Base-by-base conservation (phyloP, 2,888 invertebrate species). In the Metacarcinus magister region DNA sequence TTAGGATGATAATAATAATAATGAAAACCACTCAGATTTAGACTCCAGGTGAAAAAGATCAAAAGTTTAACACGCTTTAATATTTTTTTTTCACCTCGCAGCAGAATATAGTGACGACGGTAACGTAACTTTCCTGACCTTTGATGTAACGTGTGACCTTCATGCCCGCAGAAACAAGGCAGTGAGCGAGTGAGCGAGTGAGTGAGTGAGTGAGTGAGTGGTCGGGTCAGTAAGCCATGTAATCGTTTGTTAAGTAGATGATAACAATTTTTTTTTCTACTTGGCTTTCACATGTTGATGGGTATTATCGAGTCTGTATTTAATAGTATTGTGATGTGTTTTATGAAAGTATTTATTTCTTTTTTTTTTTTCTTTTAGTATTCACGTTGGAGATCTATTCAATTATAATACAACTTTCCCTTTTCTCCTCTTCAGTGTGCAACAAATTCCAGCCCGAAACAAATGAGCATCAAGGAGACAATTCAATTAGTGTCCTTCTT, bases 401-500 rank as follows among this genome's bases (percentile, higher is more conserved):
- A 23, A 67, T n/a, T 67, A 67, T n/a, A 67, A 67, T 67, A 67
- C 23, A 54, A 67, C n/a, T 67, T 67, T n/a, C 67, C n/a, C 67
- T n/a, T n/a, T 67, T n/a, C 67, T 67, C 67, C n/a, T n/a, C 67
- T 67, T 67, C 5, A 67, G 67, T 67, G 67, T n/a, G 67, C 67
- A 67, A 67, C 67, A n/a, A 67, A 67, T 67, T 67, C 19, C n/a
- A 19, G 67, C 67, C n/a, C 19, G 67, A 67, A 67, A 67, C 67
- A 67, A 67, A 67, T 67, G 67, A 67, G 67, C 67, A 67, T 67
- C 67, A 67, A 67, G 67, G 67, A 67, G 67, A 67, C 67, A 67
- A 67, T 67, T 67, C 67, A 67, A 67, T 67, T 67, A 67, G 67
- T 67, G 67, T 67, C 67, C n/a, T 67, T n/a, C 67, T 67, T 67